Evolutionary conservation across 2,888 invertebrate genomes (phyloP), one percentile per base, ranked within the genome.

Genomic region (Tetramorium bicarinatum): DNA sequence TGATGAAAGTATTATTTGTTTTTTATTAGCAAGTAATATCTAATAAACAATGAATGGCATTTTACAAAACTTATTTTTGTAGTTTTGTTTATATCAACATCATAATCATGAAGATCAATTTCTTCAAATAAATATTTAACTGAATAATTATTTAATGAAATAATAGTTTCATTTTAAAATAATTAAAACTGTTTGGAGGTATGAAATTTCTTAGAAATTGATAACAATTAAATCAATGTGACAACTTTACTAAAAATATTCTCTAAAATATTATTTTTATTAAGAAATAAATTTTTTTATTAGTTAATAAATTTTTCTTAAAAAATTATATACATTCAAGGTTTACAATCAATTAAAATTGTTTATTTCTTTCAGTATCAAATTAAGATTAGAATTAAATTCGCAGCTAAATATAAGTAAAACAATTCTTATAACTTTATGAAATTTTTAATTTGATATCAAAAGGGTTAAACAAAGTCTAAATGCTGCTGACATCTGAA

Each of bases 401-500:
- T 54, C 2, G 0, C 8, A 29, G 41, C 44, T 13, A 29, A 61
- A 44, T 61, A 7, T 13, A 2, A 29, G 4, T 49, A 8, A 77
- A 6, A 21, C 15, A n/a, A 34, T 34, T 49, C 1, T 21, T 41
- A 18, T 41, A 56, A 44, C 3, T n/a, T 34, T 18, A 15, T 15
- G 3, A 2, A n/a, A 34, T 3, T 21, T 59, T 21, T 4, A 34
- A 56, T 72, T 49, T 38, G 4, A 18, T 7, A 13, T 13, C n/a
- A 2, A 72, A 25, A 47, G 13, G 7, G 11, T 47, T 44, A 47
- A 59, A 34, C 21, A 21, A 69, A 29, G 13, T 2, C 13, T 44
- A 71, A 34, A 0, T 25, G 25, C 25, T n/a, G 41, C 69, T 29
- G 34, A 69, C 44, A 66, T 62, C 41, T 25, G 66, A 54, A 69